Percentiles rank a stretch among this genome's conserved stretches.
These are phyloP conservation scores for Phaonia tiefii DNA, from an alignment of 2,888 invertebrate species.

Conservation along the genomic window DNA sequence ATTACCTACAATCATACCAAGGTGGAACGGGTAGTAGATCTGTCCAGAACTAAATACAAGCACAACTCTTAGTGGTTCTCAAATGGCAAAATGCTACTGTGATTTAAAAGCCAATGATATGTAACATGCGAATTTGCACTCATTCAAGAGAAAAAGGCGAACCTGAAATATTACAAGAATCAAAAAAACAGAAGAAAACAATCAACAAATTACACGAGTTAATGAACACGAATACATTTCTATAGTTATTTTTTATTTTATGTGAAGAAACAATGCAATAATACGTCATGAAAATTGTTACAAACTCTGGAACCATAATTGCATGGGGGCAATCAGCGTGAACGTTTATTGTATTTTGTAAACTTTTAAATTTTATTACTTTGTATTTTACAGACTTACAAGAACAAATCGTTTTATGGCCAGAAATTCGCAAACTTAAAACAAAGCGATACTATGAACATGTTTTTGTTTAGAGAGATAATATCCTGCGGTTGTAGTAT, in stretches of 20 bases:
- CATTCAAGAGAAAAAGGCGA: not conserved
- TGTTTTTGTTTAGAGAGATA: too few relatives aligned
- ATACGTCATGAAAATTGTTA: not conserved
- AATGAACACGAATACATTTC: conserved; percentile 12
- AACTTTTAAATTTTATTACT: not conserved
- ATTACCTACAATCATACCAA: conserved; percentile 18
- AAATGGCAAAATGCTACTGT: conserved; percentile 12
- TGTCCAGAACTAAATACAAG: not conserved
- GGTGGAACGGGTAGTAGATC: not conserved
- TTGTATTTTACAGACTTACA: too few relatives aligned
- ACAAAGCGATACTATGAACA: too few relatives aligned
- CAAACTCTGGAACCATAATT: not conserved
- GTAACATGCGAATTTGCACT: conserved; percentile 25
- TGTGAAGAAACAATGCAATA: not conserved
- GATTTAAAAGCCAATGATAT: conserved; percentile 54
- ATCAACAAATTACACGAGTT: not conserved
- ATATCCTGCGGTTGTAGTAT: too few relatives aligned
- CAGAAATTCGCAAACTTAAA: too few relatives aligned
- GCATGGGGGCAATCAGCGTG: not conserved
- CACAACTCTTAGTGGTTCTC: not conserved
- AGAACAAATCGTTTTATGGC: too few relatives aligned
- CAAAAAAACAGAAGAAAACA: not conserved
- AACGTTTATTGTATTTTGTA: not conserved
- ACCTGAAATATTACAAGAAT: not conserved
- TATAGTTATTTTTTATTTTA: not conserved